phyloP scores from a whole-genome alignment of 2,888 invertebrate species.

The Cheilosia soror region DNA sequence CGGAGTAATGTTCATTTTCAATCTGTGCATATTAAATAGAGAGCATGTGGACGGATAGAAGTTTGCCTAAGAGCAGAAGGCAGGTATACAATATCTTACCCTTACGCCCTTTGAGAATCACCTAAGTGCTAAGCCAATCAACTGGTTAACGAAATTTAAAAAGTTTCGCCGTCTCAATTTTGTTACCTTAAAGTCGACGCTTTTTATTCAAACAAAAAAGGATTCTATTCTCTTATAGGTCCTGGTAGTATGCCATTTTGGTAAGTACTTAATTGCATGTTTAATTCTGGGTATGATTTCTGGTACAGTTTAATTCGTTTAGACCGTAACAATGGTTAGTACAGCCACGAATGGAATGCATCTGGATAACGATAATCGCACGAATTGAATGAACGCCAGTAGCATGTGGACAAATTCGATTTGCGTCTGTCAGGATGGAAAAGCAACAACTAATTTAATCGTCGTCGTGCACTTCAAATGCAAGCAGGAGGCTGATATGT shows the following conservation, averaged over 20 bases:
- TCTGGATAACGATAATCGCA: slow-evolving; percentile 64
- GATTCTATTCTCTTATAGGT: neutral
- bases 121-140: slow-evolving; percentile 48
- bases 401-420: slow-evolving; percentile 68
- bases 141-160: slow-evolving; percentile 34
- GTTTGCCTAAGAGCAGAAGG: slow-evolving; percentile 15
- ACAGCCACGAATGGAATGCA: slow-evolving; percentile 37
- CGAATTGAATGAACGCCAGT: slow-evolving; percentile 61
- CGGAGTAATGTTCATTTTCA: slow-evolving; percentile 57
- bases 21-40: slow-evolving; percentile 65
- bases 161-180: slow-evolving; percentile 20
- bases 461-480: slow-evolving; percentile 66
- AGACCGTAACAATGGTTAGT: slow-evolving; percentile 53
- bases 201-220: too few species aligned
- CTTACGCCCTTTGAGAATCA: slow-evolving; percentile 50
- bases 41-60: slow-evolving; percentile 11
- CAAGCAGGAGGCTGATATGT: slow-evolving; percentile 13
- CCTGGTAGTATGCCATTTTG: too few species aligned
- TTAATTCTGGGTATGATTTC: slow-evolving; percentile 36
- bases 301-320: slow-evolving; percentile 61
- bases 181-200: neutral
- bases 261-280: slow-evolving; percentile 34
- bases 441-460: slow-evolving; percentile 72
- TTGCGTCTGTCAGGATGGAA: slow-evolving; percentile 69
- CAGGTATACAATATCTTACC: slow-evolving; percentile 5